Percentiles rank a stretch among this genome's conserved stretches.
Evolutionary conservation across 2,113 vertebrate species (phyloP).

Genomic region (Proterorhinus semilunaris): DNA sequence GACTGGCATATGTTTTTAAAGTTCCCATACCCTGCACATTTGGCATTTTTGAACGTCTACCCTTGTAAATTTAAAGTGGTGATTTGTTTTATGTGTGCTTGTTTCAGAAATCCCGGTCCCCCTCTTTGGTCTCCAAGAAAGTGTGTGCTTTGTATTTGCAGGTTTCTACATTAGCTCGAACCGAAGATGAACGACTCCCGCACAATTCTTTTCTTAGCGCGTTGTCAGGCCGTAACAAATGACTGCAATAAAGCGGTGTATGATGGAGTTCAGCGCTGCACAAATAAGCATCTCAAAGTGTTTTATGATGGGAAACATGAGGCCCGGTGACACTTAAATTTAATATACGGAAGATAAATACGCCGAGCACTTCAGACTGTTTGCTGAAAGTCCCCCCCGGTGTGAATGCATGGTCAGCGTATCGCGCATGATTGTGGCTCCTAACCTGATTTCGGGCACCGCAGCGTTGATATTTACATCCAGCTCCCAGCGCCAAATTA

Average conservation of each 20-base stretch:
- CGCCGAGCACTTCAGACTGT: conserved; percentile 3
- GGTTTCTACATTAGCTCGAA: not conserved
- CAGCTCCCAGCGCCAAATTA: too few relatives aligned
- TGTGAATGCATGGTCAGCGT: not conserved
- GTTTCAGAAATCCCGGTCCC: too few relatives aligned
- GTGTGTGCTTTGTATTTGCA: not conserved
- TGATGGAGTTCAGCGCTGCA: conserved; percentile 25
- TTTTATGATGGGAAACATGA: conserved; percentile 4
- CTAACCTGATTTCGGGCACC: too few relatives aligned
- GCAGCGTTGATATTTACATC: too few relatives aligned
- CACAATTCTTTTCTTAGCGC: conserved; percentile 2
- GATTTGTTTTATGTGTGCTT: too few relatives aligned
- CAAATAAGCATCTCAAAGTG: conserved; percentile 32
- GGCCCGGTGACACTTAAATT: conserved; percentile 24
- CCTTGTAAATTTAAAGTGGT: too few relatives aligned
- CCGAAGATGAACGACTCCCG: not conserved
- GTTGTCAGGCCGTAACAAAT: conserved; percentile 34
- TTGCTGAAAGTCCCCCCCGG: conserved; percentile 5
- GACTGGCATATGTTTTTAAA: too few relatives aligned
- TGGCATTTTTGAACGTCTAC: too few relatives aligned
- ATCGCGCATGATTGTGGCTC: not conserved
- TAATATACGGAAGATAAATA: conserved; percentile 21
- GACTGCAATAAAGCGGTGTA: conserved; percentile 36
- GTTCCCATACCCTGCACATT: too few relatives aligned
- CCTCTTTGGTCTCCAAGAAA: not conserved